Evolutionary conservation across 53 echinoderm and acorn worm species (phyloP).

Genomic region (Echinometra lucunter): DNA sequence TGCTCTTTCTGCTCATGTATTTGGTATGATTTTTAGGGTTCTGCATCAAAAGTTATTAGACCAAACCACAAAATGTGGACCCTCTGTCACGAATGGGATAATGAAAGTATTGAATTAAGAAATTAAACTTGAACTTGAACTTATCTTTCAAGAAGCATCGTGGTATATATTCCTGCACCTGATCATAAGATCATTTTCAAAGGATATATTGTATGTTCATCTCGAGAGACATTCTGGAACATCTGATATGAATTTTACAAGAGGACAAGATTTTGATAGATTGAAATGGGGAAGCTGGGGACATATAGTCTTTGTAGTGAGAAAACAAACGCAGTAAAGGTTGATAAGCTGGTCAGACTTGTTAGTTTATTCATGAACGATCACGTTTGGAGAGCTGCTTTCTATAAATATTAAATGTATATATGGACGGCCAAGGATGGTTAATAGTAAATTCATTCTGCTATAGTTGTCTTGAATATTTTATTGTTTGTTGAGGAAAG

Average conservation of each 20-base stretch:
- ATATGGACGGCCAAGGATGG: neutral
- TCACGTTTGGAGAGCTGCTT: neutral
- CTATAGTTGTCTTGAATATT: neutral
- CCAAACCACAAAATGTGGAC: too few species aligned
- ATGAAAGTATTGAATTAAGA: too few species aligned
- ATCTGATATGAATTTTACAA: neutral
- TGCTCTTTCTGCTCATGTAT: too few species aligned
- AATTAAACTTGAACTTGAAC: too few species aligned
- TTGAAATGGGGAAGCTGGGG: neutral
- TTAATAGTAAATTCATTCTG: slow-evolving; percentile 19
- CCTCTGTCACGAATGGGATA: too few species aligned
- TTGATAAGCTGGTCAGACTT: slow-evolving; percentile 45
- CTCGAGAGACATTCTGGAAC: neutral
- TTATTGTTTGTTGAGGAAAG: neutral
- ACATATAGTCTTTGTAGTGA: neutral
- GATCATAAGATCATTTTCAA: too few species aligned
- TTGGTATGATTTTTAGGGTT: too few species aligned
- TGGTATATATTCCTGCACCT: too few species aligned
- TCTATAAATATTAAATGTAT: slow-evolving; percentile 51
- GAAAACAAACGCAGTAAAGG: slow-evolving; percentile 16
- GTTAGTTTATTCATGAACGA: slow-evolving; percentile 37
- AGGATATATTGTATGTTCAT: neutral
- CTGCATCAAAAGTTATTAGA: too few species aligned
- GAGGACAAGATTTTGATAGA: neutral
- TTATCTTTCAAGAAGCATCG: too few species aligned